Conservation (phyloP, 2,113 vertebrate genomes). For the Notarius lentiginosus region DNA sequence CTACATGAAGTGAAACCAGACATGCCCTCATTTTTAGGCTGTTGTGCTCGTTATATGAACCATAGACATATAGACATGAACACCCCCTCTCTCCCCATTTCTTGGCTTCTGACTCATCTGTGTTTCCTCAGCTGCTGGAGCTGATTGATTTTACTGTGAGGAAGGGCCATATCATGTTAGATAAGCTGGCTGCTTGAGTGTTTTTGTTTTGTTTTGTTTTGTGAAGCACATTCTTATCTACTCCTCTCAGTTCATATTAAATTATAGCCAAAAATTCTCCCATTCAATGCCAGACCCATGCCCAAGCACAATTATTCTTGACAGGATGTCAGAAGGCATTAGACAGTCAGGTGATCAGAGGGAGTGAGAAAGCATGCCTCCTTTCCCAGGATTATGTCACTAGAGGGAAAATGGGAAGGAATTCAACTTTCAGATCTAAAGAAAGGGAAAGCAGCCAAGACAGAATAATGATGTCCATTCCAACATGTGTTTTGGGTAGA, state of each 20-base stretch:
- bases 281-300: constrained; percentile 34
- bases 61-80: not conserved
- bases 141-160: constrained; percentile 37
- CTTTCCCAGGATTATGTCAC: constrained; percentile 45
- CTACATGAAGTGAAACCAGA: constrained; percentile 21
- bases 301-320: constrained; percentile 52
- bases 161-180: constrained; percentile 39
- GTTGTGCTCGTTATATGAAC: not conserved
- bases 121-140: constrained; percentile 24
- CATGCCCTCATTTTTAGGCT: constrained; percentile 13
- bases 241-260: constrained; percentile 48
- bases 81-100: not conserved
- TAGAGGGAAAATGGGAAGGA: constrained; percentile 49
- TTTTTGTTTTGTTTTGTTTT: constrained; percentile 55
- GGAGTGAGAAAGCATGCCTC: constrained; percentile 33
- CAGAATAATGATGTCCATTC: constrained; percentile 19
- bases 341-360: constrained; percentile 56
- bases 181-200: constrained; percentile 40
- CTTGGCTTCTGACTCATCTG: constrained; percentile 5
- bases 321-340: constrained; percentile 56
- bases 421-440: constrained; percentile 49
- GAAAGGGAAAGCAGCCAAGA: constrained; percentile 44
- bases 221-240: constrained; percentile 46
- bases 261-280: constrained; percentile 46
- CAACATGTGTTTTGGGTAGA: constrained; percentile 25